These are phyloP conservation scores for Psittacula echo DNA, from an alignment of 2,797 vertebrate genomes.

Conservation along the genomic window DNA sequence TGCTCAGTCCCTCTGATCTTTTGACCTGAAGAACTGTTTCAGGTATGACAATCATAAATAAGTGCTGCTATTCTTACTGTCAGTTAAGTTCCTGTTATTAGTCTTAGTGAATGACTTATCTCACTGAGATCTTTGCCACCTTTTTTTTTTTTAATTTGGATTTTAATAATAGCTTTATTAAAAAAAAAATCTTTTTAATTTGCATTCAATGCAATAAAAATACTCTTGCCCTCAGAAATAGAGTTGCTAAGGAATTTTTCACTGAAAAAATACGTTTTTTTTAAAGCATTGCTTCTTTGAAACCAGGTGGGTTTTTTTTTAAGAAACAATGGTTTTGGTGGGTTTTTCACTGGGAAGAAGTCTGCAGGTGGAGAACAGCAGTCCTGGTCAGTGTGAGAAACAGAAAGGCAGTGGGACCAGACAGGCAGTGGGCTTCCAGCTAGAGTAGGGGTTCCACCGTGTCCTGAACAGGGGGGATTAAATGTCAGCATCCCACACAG, in stretches of 20 bases:
- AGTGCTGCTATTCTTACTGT: not conserved
- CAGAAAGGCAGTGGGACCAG: not conserved
- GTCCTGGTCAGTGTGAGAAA: not conserved
- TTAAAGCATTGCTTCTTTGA: not conserved
- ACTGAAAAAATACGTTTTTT: not conserved
- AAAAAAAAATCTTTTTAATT: not conserved
- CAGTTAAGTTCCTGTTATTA: not conserved
- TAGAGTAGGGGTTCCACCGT: not conserved
- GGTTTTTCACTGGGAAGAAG: not conserved
- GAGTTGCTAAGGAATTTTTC: not conserved
- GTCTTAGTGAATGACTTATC: not conserved
- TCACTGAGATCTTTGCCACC: not conserved
- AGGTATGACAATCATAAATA: not conserved
- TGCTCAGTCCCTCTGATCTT: not conserved
- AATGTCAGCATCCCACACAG: accelerated
- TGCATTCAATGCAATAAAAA: not conserved
- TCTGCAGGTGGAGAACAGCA: not conserved
- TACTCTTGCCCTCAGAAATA: not conserved
- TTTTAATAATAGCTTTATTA: not conserved
- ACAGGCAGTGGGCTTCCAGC: not conserved
- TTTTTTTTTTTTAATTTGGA: not conserved
- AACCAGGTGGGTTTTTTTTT: not conserved
- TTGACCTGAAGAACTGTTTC: not conserved
- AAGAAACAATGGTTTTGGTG: not conserved
- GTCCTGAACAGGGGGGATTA: not conserved